Evolutionary conservation across 1,140 invertebrate species (phyloP).

Genomic region (Drosophila ficusphila): DNA sequence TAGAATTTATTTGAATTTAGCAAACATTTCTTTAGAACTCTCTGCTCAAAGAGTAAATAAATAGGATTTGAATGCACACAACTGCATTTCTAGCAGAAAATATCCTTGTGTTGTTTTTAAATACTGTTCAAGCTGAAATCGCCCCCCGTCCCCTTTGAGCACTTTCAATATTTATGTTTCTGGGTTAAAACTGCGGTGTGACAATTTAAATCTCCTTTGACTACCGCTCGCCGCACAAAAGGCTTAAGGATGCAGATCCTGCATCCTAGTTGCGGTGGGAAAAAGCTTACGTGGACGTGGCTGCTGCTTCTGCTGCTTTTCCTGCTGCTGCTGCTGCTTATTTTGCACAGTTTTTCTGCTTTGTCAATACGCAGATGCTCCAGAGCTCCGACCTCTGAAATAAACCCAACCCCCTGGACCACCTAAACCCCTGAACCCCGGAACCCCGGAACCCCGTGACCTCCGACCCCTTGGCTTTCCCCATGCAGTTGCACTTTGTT

Average conservation of each 20-base stretch:
- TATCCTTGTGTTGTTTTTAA: neutral
- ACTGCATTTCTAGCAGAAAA: too few species aligned
- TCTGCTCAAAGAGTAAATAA: too few species aligned
- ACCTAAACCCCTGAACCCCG: too few species aligned
- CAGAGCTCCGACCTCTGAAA: slow-evolving; percentile 9
- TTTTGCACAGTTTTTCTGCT: slow-evolving; percentile 53
- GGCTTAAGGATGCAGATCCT: slow-evolving; percentile 17
- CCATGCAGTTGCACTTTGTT: slow-evolving; percentile 57
- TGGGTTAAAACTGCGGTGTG: slow-evolving; percentile 70
- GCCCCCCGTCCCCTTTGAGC: neutral
- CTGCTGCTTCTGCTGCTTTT: slow-evolving; percentile 48
- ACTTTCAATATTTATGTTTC: slow-evolving; percentile 72
- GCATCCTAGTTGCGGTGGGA: slow-evolving; percentile 7
- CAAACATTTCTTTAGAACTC: too few species aligned
- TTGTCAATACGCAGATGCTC: slow-evolving; percentile 55
- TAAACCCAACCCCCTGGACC: too few species aligned
- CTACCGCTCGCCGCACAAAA: slow-evolving; percentile 6
- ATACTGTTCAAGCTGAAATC: neutral
- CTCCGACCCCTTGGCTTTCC: too few species aligned
- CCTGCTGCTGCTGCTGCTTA: slow-evolving; percentile 42
- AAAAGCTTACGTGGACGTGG: neutral
- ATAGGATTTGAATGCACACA: too few species aligned
- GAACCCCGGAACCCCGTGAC: too few species aligned
- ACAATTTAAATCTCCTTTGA: slow-evolving; percentile 52
- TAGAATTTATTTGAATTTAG: too few species aligned